Evolutionary conservation across 1,140 invertebrate genomes (phyloP), one percentile per base, ranked within the genome.

Genomic region (Zaprionus nigranus): DNA sequence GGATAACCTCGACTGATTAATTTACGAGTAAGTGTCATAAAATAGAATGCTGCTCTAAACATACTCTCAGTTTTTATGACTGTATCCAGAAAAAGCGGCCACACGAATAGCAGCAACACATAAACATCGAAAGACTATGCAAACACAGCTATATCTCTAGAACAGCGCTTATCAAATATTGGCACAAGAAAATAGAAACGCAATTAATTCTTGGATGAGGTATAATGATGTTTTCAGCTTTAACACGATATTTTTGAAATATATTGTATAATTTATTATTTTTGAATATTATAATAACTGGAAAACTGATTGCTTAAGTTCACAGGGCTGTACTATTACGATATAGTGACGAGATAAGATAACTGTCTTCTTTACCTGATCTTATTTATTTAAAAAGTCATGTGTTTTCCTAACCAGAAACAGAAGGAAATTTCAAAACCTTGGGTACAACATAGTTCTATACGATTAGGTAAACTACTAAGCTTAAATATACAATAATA

Each of bases 21-120:
- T 74, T 79, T 82, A 71, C 79, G 82, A 86, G 61, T 46, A 12
- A 59, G 24, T n/a, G 28, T 36, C 79, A 74, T 84, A 61, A 85
- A 82, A 74, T 70, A 70, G 65, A 67, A 54, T 34, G 17, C 22
- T 61, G 40, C 43, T 62, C 72, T 59, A 59, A 67, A 74, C 69
- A 65, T 63, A 51, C 46, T 63, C 34, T 63, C 53, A n/a, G 7
- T 26, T 68, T 79, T 77, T 67, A 77, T 49, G 43, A 15, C 58
- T 49, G 2, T 65, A 54, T 53, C 64, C 15, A 40, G 65, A 78
- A 65, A 28, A 56, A 26, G 22, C 24, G 6, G 15, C 34, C 11
- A 17, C 22, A 5, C 28, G 26, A 20, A 49, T 13, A 49, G 22
- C 49, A 38, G 43, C 43, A 24, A 67, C 54, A 34, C 28, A 11